Evolutionary conservation across 1,140 invertebrate genomes (phyloP), one percentile per base, ranked within the genome.

Genomic region (Yoshiicerus persimilis): DNA sequence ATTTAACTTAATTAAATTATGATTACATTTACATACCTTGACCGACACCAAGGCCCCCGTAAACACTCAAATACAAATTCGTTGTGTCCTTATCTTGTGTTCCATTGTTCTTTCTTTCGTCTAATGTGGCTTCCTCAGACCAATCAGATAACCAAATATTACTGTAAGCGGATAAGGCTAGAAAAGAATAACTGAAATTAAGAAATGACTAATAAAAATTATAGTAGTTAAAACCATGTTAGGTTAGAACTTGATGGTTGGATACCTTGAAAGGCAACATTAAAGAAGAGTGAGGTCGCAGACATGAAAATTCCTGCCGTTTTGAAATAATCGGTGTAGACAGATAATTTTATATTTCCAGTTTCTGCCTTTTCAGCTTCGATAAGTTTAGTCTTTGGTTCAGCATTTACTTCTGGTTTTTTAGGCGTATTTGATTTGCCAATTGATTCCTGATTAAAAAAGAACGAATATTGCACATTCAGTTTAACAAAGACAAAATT

Each of bases 111-210:
- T 1, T 34, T 2, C 1, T 11, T 93, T 94, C 83, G 5, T 84
- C 83, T 4, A 20, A 30, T 2, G 38, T 47, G n/a, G 38, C 47
- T 47, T 84, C 9, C 20, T 41, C 39, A 2, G 91, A 89, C 91
- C 91, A 91, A 16, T 87, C 41, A 1, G 90, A 89, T 1, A 91
- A 86, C 91, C 91, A 91, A 11, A 91, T 47, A 75, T 91, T 91
- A 62, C 88, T 56, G 23, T 89, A 89, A 23, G 91, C 88, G 0
- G 88, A 34, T 34, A 91, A 86, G 84, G 77, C 87, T 87, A 80
- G 27, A n/a, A 27, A 70, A 39, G 41, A 34, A 75, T 23, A 36
- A 25, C 11, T 3, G 6, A 36, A 10, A 36, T 34, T 80, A 80
- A 38, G 3, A 23, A 9, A 25, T 23, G 1, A 84, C 6, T 41